phyloP scores from a whole-genome alignment of 2,113 vertebrate genomes.

The Sapayoa aenigma region DNA sequence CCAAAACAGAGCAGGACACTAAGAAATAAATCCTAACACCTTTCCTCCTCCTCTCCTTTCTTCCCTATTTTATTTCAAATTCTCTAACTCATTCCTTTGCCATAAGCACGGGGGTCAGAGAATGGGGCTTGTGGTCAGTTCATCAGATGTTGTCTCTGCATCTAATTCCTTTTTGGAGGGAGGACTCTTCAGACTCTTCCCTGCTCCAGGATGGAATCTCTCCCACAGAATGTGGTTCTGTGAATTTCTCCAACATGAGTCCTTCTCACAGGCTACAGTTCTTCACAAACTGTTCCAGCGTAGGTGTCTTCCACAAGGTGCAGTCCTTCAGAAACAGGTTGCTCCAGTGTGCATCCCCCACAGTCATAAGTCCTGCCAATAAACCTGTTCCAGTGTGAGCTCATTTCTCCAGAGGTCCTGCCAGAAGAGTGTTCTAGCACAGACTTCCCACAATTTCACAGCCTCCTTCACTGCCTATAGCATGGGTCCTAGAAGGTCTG shows the following conservation, averaged over 20 bases:
- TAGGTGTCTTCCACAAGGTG: fast-evolving
- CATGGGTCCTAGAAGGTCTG: background rate
- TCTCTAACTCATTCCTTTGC: background rate
- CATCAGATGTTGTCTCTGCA: background rate
- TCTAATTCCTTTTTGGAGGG: background rate
- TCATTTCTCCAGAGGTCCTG: background rate
- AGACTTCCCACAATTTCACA: background rate
- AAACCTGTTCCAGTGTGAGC: background rate
- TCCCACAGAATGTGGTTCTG: background rate
- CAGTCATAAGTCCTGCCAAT: background rate
- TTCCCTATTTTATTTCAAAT: background rate
- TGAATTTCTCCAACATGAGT: background rate
- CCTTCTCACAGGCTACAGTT: background rate
- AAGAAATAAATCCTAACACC: background rate
- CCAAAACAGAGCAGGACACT: background rate
- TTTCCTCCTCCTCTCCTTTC: background rate
- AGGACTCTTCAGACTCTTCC: background rate
- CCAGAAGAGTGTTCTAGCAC: background rate
- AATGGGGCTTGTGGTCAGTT: background rate
- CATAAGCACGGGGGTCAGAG: background rate
- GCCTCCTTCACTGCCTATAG: background rate
- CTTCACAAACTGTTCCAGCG: background rate
- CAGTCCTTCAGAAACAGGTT: background rate
- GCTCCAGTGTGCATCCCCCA: fast-evolving
- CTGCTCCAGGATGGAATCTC: background rate